Base-by-base conservation (phyloP, 64 coral and sea anemone genomes). In the Pocillopora damicornis region DNA sequence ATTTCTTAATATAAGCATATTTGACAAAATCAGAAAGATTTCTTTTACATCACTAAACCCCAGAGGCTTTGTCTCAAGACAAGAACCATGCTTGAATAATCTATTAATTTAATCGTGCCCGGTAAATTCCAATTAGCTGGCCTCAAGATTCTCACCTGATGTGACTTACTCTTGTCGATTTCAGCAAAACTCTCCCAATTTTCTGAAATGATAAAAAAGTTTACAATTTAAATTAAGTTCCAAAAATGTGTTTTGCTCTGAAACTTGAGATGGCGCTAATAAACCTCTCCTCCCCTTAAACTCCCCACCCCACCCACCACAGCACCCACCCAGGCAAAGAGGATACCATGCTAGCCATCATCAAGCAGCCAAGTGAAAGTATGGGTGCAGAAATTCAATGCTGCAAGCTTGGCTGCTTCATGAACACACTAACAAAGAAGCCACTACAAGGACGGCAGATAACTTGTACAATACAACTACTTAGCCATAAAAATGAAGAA, bases 141-240 rank as follows among this genome's bases (percentile, higher is more conserved):
- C 42, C 42, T 51, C 42, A 51, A 51, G 42, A 51, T 51, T 51
- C 3, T 51, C 83, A 96, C 94, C 82, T 96, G 94, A 79, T 96
- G 94, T 90, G 94, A 93, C 87, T 96, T 96, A 86, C 84, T 96
- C 73, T 93, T 96, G 64, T 96, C 94, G 62, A 89, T 76, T 37
- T 96, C 88, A 60, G 88, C 94, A 93, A 96, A 90, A 61, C 79
- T 90, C 82, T 96, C 94, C 94, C 94, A 96, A 26, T 17, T 88
- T 90, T 89, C 94, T 96, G 88, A 23, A 89, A 89, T 51, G 72
- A 10, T 71, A 84, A 84, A 72, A 51, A 23, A 1, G 37, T 14
- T 69, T 10, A 51, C 25, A 63, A 56, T 71, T 84, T 6, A 84
- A 72, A 38, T n/a, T 56, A 13, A 68, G 81, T 18, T 72, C 61